Evolutionary conservation across 2,113 vertebrate species (phyloP).

Genomic region (Suricata suricatta): DNA sequence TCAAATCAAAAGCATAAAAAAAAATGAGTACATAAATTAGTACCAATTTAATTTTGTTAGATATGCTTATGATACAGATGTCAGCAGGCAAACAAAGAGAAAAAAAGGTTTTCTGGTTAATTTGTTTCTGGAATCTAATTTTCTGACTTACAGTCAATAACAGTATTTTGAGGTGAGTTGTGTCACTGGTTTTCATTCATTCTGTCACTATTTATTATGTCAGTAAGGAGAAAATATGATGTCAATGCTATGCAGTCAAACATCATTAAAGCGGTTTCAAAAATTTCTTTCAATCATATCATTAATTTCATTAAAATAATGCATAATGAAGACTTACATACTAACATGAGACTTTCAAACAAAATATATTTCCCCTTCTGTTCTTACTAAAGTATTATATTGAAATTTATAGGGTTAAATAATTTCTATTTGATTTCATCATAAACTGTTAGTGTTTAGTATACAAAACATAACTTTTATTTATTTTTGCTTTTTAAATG

Average conservation of each 20-base stretch:
- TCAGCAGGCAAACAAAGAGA: not conserved
- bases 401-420: not conserved
- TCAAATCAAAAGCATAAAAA: slow-evolving; percentile 13
- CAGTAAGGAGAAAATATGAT: not conserved
- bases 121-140: not conserved
- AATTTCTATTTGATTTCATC: not conserved
- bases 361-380: not conserved
- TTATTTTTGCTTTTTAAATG: too few species aligned
- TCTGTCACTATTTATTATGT: not conserved
- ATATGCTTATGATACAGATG: not conserved
- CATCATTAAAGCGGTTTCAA: not conserved
- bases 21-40: slow-evolving; percentile 11
- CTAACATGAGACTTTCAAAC: not conserved
- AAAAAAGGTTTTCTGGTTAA: not conserved
- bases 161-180: not conserved
- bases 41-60: slow-evolving; percentile 3
- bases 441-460: not conserved
- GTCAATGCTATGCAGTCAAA: not conserved
- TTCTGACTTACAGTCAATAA: not conserved
- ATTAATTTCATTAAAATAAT: slow-evolving; percentile 22
- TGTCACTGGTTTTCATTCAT: slow-evolving; percentile 3
- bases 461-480: not conserved
- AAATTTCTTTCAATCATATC: not conserved
- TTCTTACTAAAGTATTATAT: not conserved
- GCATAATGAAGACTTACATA: not conserved